Conservation (phyloP, 2,888 invertebrate genomes). For the Caenorhabditis sulstoni region DNA sequence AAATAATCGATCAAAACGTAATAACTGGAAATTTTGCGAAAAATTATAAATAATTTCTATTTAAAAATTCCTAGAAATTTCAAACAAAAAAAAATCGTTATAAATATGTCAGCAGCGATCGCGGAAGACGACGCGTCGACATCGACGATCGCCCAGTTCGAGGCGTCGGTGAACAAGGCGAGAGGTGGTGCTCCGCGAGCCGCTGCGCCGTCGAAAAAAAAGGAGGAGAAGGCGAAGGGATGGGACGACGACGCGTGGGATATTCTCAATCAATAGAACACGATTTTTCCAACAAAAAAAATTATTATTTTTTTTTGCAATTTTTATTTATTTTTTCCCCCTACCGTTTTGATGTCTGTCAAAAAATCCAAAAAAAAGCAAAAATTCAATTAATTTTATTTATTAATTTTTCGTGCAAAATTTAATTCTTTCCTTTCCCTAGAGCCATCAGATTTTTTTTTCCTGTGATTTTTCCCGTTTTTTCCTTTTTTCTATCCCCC, state of each 20-base stretch:
- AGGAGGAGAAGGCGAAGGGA: slow-evolving; percentile 63
- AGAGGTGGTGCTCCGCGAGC: slow-evolving; percentile 37
- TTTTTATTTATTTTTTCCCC: slow-evolving; percentile 32
- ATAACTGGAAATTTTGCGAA: neutral
- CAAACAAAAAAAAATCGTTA: slow-evolving; percentile 1
- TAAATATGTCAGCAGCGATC: slow-evolving; percentile 20
- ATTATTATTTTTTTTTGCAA: too few species aligned
- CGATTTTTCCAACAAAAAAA: too few species aligned
- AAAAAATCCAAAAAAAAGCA: too few species aligned
- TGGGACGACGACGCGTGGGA: slow-evolving; percentile 80
- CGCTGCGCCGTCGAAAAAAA: slow-evolving; percentile 37
- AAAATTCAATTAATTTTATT: too few species aligned
- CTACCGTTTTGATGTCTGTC: too few species aligned
- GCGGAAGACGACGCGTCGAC: slow-evolving; percentile 25
- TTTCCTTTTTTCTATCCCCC: neutral
- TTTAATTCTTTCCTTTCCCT: slow-evolving; percentile 44
- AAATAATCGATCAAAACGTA: too few species aligned
- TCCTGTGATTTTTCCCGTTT: slow-evolving; percentile 49
- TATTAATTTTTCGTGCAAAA: slow-evolving; percentile 27
- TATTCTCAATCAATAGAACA: slow-evolving; percentile 73
- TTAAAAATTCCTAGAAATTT: neutral
- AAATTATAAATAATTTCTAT: neutral
- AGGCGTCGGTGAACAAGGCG: slow-evolving; percentile 64
- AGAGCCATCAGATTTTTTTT: slow-evolving; percentile 47
- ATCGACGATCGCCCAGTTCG: slow-evolving; percentile 69